Evolutionary conservation across 2,113 vertebrate genomes (phyloP).

Genomic region (Clarias gariepinus): DNA sequence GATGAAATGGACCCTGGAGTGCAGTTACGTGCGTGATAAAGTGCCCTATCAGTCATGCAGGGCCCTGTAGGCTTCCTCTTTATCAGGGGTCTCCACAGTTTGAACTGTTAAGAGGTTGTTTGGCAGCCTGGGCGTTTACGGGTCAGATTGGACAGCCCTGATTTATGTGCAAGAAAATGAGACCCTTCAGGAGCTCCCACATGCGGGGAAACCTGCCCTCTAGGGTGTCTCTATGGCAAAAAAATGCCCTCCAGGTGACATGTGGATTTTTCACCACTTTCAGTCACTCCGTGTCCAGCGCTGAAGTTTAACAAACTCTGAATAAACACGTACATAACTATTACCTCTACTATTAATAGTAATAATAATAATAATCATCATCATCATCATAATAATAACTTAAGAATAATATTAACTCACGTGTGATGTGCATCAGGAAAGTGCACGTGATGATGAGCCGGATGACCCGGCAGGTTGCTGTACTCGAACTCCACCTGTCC

Average conservation of each 20-base stretch:
- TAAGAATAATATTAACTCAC: neutral
- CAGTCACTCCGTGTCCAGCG: neutral
- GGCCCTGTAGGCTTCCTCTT: neutral
- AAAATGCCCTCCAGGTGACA: neutral
- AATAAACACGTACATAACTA: neutral
- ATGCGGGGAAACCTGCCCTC: neutral
- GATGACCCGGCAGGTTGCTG: neutral
- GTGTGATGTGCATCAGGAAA: neutral
- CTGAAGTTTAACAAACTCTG: neutral
- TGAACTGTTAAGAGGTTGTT: neutral
- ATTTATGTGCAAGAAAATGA: neutral
- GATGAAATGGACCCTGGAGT: neutral
- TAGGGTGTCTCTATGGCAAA: neutral
- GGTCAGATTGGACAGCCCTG: neutral
- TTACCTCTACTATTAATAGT: neutral
- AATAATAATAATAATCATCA: neutral
- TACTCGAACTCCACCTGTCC: slow-evolving; percentile 1
- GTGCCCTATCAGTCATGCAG: neutral
- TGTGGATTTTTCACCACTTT: neutral
- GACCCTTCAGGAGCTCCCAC: neutral
- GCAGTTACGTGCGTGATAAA: neutral
- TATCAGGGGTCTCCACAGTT: neutral
- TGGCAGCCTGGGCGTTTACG: neutral
- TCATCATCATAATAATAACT: neutral
- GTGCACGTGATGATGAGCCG: neutral